These are phyloP conservation scores for Oxyruncus cristatus DNA, from an alignment of 2,113 vertebrate genomes.

Conservation along the genomic window DNA sequence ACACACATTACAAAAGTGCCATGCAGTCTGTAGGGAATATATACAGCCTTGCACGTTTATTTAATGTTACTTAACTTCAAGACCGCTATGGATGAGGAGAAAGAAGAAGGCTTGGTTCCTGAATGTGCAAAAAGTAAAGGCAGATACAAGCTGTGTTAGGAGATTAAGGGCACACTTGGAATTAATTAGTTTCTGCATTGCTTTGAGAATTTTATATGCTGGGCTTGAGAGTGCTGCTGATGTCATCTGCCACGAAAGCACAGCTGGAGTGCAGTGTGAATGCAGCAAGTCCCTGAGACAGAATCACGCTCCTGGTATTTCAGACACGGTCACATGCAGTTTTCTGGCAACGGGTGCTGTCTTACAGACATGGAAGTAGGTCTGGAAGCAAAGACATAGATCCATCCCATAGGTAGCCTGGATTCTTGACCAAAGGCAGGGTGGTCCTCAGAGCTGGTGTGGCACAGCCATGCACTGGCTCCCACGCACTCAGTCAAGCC, in stretches of 20 bases:
- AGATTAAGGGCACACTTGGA: slow-evolving; percentile 59
- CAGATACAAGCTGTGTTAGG: slow-evolving; percentile 26
- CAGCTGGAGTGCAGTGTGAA: not conserved
- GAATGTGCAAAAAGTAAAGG: slow-evolving; percentile 4
- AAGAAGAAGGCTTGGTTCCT: slow-evolving; percentile 7
- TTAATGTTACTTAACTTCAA: slow-evolving; percentile 48
- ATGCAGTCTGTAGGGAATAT: not conserved
- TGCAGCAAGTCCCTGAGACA: slow-evolving; percentile 27
- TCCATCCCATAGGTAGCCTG: not conserved
- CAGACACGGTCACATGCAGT: not conserved
- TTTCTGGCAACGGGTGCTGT: slow-evolving; percentile 11
- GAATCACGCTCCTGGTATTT: slow-evolving; percentile 21
- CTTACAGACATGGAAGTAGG: not conserved
- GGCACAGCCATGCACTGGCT: not conserved
- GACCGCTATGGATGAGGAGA: slow-evolving; percentile 10
- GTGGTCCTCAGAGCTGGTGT: not conserved
- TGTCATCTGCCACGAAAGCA: slow-evolving; percentile 39
- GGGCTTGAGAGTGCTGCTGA: slow-evolving; percentile 10
- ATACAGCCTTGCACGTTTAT: slow-evolving; percentile 36
- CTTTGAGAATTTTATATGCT: slow-evolving; percentile 8
- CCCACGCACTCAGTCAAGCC: accelerated
- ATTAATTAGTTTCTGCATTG: slow-evolving; percentile 63
- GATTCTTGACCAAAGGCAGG: not conserved
- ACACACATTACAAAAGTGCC: not conserved
- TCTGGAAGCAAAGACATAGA: not conserved